These are phyloP conservation scores for Cheilosia soror DNA, from an alignment of 2,888 invertebrate species.

Conservation along the genomic window DNA sequence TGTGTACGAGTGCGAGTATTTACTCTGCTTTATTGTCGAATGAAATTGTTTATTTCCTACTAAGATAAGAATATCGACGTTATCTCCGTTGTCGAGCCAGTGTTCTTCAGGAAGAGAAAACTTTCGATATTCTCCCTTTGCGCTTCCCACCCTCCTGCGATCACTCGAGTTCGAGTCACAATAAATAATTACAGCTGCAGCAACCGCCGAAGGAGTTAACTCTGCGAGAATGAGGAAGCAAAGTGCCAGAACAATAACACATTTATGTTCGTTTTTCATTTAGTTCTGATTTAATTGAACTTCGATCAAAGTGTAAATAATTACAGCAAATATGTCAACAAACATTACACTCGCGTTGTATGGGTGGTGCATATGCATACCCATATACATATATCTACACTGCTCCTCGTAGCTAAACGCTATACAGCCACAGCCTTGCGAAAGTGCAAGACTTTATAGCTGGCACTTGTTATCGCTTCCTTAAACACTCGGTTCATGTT, in stretches of 20 bases:
- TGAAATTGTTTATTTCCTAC: constrained; percentile 75
- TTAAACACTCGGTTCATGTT: constrained; percentile 65
- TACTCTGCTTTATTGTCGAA: constrained; percentile 74
- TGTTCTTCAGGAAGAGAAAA: constrained; percentile 75
- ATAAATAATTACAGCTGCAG: constrained; percentile 29
- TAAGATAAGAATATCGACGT: constrained; percentile 74
- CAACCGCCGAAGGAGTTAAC: constrained; percentile 35
- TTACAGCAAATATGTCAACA: constrained; percentile 71
- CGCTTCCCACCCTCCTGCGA: neutral
- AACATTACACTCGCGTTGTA: constrained; percentile 38
- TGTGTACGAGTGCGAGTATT: constrained; percentile 48
- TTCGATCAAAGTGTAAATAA: constrained; percentile 73
- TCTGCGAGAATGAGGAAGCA: constrained; percentile 68
- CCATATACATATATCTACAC: neutral
- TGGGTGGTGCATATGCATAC: too few species aligned
- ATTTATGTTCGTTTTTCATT: constrained; percentile 58
- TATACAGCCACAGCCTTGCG: constrained; percentile 42
- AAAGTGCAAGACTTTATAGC: constrained; percentile 72
- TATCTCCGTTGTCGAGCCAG: constrained; percentile 59
- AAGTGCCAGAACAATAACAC: constrained; percentile 69
- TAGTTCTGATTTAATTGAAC: constrained; percentile 74
- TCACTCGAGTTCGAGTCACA: neutral
- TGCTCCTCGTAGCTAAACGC: neutral
- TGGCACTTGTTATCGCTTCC: constrained; percentile 73
- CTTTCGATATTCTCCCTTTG: constrained; percentile 54